Evolutionary conservation across 2,888 invertebrate species (phyloP).

Genomic region (Brachypalpus laphriformis): DNA sequence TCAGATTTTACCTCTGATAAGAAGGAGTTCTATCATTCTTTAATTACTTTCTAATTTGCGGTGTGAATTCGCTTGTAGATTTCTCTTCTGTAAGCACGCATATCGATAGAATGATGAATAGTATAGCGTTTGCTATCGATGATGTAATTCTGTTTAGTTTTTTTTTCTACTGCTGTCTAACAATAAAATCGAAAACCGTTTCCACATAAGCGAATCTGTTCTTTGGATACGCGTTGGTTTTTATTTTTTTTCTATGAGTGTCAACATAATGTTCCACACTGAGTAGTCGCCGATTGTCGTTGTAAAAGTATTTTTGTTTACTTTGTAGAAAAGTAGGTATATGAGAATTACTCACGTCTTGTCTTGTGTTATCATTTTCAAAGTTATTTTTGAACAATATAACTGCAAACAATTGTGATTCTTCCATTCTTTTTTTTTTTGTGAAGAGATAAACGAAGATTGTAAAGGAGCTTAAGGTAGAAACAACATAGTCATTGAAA

Average conservation of each 20-base stretch:
- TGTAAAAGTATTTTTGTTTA: slow-evolving; percentile 50
- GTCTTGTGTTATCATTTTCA: slow-evolving; percentile 53
- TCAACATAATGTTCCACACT: slow-evolving; percentile 14
- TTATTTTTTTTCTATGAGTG: background rate
- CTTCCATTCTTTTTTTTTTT: background rate
- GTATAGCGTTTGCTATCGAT: slow-evolving; percentile 39
- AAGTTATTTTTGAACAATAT: slow-evolving; percentile 56
- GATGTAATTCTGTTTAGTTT: slow-evolving; percentile 56
- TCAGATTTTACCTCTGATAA: slow-evolving; percentile 41
- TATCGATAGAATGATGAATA: slow-evolving; percentile 12
- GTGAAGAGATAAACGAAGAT: slow-evolving; percentile 13
- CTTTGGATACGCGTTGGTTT: background rate
- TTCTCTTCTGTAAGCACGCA: slow-evolving; percentile 15
- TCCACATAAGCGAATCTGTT: slow-evolving; percentile 49
- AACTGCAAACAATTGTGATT: slow-evolving; percentile 25
- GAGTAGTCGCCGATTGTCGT: background rate
- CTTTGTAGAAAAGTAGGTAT: slow-evolving; percentile 23
- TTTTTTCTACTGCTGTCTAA: slow-evolving; percentile 4
- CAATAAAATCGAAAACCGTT: slow-evolving; percentile 10
- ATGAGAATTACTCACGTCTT: slow-evolving; percentile 19
- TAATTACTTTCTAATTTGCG: slow-evolving; percentile 18
- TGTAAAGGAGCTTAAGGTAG: background rate
- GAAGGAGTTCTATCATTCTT: slow-evolving; percentile 26
- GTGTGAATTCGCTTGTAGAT: slow-evolving; percentile 9
- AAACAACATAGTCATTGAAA: no score